phyloP scores from a whole-genome alignment of 2,888 invertebrate species.

The Deroplatys truncata region DNA sequence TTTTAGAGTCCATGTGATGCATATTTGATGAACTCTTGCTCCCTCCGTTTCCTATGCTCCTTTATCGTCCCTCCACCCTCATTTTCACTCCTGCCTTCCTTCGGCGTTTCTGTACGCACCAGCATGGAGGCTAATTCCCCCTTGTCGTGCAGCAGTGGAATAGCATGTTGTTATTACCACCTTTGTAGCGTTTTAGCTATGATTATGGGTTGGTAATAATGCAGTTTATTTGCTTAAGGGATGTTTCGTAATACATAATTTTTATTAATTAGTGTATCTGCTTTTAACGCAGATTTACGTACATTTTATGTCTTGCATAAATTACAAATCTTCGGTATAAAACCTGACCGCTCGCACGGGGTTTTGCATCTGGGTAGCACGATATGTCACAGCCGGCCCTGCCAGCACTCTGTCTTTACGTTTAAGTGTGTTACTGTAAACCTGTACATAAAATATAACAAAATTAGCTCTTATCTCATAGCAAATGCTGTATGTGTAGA shows the following conservation, averaged over 20 bases:
- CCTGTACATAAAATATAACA: too few relatives aligned
- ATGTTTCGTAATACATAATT: neutral
- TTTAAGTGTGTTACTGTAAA: too few relatives aligned
- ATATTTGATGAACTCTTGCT: constrained; percentile 1
- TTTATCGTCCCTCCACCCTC: neutral
- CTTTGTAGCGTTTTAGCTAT: neutral
- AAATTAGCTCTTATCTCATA: too few relatives aligned
- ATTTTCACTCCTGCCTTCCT: neutral
- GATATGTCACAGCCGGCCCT: too few relatives aligned
- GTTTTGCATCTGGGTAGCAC: too few relatives aligned
- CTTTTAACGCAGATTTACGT: too few relatives aligned
- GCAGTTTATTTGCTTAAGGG: neutral
- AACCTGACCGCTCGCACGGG: too few relatives aligned
- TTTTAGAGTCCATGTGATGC: constrained; percentile 4
- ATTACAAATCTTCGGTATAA: too few relatives aligned
- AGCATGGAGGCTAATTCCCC: neutral
- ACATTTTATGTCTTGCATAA: too few relatives aligned
- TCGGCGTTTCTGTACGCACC: neutral
- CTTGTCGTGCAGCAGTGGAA: neutral
- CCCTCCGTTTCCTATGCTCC: neutral
- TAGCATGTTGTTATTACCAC: neutral
- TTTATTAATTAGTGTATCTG: neutral
- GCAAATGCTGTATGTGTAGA: too few relatives aligned
- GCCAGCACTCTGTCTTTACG: too few relatives aligned
- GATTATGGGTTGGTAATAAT: neutral